Conservation (phyloP, 2,797 vertebrate genomes). For the Rhabdophis nuchalis region DNA sequence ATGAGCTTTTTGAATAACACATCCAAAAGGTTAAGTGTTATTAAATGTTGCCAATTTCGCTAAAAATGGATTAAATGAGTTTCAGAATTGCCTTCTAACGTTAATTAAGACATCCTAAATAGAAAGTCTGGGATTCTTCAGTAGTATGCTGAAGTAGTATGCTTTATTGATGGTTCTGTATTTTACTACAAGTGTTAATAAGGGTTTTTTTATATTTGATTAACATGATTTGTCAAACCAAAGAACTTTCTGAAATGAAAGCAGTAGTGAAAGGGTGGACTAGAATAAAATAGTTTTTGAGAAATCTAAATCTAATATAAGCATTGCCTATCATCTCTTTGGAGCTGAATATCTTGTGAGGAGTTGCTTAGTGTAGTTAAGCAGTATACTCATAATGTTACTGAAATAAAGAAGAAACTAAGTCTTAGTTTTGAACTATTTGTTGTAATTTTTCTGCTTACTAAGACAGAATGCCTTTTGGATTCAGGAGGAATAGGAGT, state of each 20-base stretch:
- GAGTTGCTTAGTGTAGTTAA: background rate
- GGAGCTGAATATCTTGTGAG: background rate
- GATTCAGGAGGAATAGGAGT: background rate
- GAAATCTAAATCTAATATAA: background rate
- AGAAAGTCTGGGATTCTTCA: background rate
- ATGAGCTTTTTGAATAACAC: background rate
- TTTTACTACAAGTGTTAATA: background rate
- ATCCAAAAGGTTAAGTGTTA: background rate
- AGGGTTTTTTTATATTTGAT: background rate
- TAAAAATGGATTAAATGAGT: background rate
- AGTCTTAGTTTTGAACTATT: background rate
- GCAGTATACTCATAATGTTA: background rate
- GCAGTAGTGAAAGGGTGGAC: background rate
- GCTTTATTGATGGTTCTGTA: background rate
- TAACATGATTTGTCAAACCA: background rate
- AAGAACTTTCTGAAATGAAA: background rate
- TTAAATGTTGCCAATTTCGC: background rate
- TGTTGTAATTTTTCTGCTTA: background rate
- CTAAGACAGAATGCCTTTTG: background rate
- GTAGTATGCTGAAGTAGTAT: background rate
- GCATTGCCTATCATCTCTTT: background rate
- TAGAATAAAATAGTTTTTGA: background rate
- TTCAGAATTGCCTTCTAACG: background rate
- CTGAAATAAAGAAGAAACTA: background rate
- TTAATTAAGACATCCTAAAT: background rate